Evolutionary conservation across 2,797 vertebrate genomes (phyloP).

Genomic region (Syndactyla subalaris): DNA sequence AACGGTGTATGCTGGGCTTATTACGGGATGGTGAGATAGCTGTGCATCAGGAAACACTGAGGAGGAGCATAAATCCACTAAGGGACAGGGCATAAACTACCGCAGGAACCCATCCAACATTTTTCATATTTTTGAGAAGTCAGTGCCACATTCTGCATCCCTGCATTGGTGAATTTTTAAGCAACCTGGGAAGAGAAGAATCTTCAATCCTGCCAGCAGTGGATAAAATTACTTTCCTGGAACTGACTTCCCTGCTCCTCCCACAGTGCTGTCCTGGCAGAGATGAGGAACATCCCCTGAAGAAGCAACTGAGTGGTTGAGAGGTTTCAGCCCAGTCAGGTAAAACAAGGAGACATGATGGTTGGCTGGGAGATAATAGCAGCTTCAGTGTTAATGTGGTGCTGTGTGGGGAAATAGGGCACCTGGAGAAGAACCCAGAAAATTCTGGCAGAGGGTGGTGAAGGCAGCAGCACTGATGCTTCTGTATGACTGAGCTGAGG

Average conservation of each 20-base stretch:
- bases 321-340: not conserved
- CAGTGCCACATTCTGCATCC: fast-evolving
- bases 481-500: fast-evolving
- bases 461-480: not conserved
- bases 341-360: not conserved
- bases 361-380: not conserved
- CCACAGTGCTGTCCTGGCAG: fast-evolving
- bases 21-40: not conserved
- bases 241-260: not conserved
- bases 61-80: not conserved
- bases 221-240: not conserved
- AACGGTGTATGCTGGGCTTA: fast-evolving
- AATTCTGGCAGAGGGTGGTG: not conserved
- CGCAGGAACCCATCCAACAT: not conserved
- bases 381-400: not conserved
- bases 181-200: not conserved
- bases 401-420: not conserved
- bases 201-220: not conserved
- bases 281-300: not conserved
- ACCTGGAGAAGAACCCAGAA: not conserved
- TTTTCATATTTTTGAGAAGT: not conserved
- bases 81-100: not conserved
- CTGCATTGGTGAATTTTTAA: not conserved
- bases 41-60: fast-evolving
- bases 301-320: not conserved